Evolutionary conservation across 1,140 invertebrate species (phyloP), one percentile per base, ranked within the genome.

Genomic region (Oryzaephilus surinamensis): DNA sequence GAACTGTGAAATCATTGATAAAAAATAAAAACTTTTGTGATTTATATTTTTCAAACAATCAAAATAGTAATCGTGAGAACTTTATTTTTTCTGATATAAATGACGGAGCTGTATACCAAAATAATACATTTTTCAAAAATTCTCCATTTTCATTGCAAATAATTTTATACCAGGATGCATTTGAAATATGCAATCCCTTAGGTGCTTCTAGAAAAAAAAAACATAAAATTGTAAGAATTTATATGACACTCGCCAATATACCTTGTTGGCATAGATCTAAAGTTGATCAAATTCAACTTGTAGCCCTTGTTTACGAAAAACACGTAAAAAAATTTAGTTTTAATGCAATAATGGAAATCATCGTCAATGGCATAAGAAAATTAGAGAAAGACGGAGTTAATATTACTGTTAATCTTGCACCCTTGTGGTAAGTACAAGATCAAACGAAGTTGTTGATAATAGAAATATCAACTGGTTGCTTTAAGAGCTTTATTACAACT

Each of bases 121-220:
- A 50, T 8, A 57, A 57, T 40, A 14, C 14, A 18, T 56, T 55
- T 52, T 60, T 58, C 36, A 16, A 46, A 38, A 13, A 58, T 7
- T 51, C 57, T 48, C 28, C 36, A 6, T 23, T 48, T 32, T 43
- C 47, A 1, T 12, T 60, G 5, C 42, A 51, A 48, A 21, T 62
- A 8, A 60, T 58, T 58, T n/a, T n/a, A n/a, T n/a, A n/a, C n/a
- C n/a, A n/a, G n/a, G n/a, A n/a, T n/a, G n/a, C n/a, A n/a, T n/a
- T 62, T 46, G 58, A 63, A 45, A 24, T 59, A 16, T 59, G 54
- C 8, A 61, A 63, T 43, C 58, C 54, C 3, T 41, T 62, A 17
- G 53, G 60, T 10, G 26, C 46, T 13, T 50, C 53, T 10, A n/a
- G n/a, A n/a, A 51, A 43, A 52, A 51, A 42, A 16, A 61, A 58